These are phyloP conservation scores for Meloe dianella DNA, from an alignment of 2,888 invertebrate species.

Conservation along the genomic window DNA sequence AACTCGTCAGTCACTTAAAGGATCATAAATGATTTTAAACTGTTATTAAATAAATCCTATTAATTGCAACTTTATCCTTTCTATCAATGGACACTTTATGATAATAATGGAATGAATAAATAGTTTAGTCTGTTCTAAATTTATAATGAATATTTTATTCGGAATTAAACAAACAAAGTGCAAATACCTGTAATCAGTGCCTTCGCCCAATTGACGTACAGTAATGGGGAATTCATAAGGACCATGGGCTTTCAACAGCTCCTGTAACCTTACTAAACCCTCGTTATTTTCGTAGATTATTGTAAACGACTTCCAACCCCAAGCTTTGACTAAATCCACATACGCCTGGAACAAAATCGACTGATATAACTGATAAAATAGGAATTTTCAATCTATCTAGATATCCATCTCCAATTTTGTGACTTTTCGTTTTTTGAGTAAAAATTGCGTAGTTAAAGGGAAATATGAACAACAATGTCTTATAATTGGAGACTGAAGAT, in stretches of 20 bases:
- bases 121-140: not conserved
- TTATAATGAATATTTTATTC: no score
- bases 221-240: constrained; percentile 84
- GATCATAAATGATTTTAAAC: no score
- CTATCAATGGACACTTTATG: no score
- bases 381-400: no score
- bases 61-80: no score
- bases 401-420: no score
- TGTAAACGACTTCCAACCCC: constrained; percentile 96
- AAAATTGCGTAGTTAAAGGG: no score
- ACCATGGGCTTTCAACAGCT: constrained; percentile 85
- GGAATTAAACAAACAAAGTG: constrained; percentile 14
- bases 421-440: no score
- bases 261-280: constrained; percentile 85
- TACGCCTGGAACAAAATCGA: constrained; percentile 72
- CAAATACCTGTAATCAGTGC: constrained; percentile 82
- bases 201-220: constrained; percentile 82
- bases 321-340: constrained; percentile 85
- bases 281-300: constrained; percentile 97
- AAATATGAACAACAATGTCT: no score
- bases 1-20: no score
- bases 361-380: not conserved
- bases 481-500: not conserved
- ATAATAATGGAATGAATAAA: no score
- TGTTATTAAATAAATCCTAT: no score